These are phyloP conservation scores for Papilio polyxenes DNA, from an alignment of 1,140 invertebrate species.

Conservation along the genomic window DNA sequence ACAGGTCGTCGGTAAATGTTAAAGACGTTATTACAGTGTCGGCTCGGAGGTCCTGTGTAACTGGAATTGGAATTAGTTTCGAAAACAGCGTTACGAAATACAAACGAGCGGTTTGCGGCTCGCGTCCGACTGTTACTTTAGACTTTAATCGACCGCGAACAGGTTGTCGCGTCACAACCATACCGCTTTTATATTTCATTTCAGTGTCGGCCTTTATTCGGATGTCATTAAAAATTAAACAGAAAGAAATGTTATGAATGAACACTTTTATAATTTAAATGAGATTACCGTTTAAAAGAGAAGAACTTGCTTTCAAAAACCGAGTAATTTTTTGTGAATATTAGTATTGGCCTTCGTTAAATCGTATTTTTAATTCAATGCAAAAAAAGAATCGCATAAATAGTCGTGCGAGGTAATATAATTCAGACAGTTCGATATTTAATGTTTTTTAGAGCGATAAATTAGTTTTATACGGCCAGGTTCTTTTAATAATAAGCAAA, in stretches of 20 bases:
- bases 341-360: constrained; percentile 31
- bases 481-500: constrained; percentile 25
- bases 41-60: constrained; percentile 40
- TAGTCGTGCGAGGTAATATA: constrained; percentile 17
- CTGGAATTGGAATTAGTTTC: constrained; percentile 45
- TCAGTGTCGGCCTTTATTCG: background rate
- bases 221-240: constrained; percentile 8
- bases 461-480: background rate
- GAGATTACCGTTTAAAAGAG: background rate
- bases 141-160: constrained; percentile 52
- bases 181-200: constrained; percentile 6
- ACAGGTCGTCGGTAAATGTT: constrained; percentile 36
- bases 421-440: constrained; percentile 16
- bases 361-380: background rate
- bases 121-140: constrained; percentile 46
- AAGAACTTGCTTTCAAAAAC: background rate
- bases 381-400: constrained; percentile 10
- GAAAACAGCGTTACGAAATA: constrained; percentile 44
- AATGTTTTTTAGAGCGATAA: constrained; percentile 29
- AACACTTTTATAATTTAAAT: constrained; percentile 19
- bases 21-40: constrained; percentile 29
- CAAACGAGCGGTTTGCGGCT: constrained; percentile 39
- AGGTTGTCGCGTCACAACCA: constrained; percentile 21
- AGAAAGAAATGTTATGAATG: constrained; percentile 21
- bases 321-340: constrained; percentile 1